These are phyloP conservation scores for Dicaeum eximium DNA, from an alignment of 2,113 vertebrate genomes.

Conservation along the genomic window DNA sequence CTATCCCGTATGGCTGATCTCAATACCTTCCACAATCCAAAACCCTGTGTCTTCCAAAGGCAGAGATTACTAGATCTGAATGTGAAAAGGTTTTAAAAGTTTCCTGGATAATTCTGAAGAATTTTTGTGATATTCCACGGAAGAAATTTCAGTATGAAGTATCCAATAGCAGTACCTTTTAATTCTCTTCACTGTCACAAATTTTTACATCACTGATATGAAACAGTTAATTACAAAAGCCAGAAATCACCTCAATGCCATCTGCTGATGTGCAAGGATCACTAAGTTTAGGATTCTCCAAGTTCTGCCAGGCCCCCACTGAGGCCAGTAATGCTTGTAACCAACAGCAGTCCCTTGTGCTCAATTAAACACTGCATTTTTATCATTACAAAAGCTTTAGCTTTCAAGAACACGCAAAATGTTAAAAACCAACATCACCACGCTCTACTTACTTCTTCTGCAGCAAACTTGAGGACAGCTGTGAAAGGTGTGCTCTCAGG, in stretches of 20 bases:
- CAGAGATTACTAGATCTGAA: neutral
- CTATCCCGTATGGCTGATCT: neutral
- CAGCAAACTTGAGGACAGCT: constrained; percentile 95
- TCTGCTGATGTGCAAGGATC: neutral
- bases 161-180: neutral
- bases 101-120: neutral
- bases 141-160: neutral
- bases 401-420: neutral
- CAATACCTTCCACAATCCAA: neutral
- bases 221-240: neutral
- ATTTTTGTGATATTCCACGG: neutral
- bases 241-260: neutral
- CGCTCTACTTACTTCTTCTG: constrained; percentile 86
- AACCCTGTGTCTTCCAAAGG: rapidly evolving
- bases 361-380: neutral
- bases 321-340: neutral
- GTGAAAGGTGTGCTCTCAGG: constrained; percentile 94
- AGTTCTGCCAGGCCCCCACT: neutral
- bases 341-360: neutral
- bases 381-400: neutral
- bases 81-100: neutral
- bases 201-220: neutral
- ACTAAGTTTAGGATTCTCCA: neutral
- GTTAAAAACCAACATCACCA: rapidly evolving
- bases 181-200: neutral